Evolutionary conservation across 92 coral and sea anemone species (phyloP).

Genomic region (Nematostella vectensis): DNA sequence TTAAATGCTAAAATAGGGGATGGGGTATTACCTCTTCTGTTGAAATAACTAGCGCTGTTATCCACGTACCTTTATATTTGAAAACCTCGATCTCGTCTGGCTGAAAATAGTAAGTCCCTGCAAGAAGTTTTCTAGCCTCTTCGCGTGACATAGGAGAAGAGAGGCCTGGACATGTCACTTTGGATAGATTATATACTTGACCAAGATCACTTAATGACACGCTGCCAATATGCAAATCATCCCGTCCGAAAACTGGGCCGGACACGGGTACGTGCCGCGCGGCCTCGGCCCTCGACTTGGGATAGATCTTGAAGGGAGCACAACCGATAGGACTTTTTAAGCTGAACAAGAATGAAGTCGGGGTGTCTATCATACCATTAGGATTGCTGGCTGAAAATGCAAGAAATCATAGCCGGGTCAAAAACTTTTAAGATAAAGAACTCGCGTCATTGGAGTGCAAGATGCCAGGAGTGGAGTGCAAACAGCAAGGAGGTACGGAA

Average conservation of each 20-base stretch:
- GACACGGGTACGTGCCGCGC: slow-evolving; percentile 6
- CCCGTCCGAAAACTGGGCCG: slow-evolving; percentile 55
- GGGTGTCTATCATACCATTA: not conserved
- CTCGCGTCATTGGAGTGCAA: no score
- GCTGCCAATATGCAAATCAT: slow-evolving; percentile 37
- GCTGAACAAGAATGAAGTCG: slow-evolving; percentile 47
- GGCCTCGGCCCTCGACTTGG: slow-evolving; percentile 14
- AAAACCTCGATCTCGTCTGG: slow-evolving; percentile 58
- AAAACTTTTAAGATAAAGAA: no score
- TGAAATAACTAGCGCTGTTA: no score
- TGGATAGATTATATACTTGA: slow-evolving; percentile 23
- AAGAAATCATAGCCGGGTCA: no score
- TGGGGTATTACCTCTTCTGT: no score
- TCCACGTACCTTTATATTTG: slow-evolving; percentile 34
- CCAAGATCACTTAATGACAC: slow-evolving; percentile 34
- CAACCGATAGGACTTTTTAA: slow-evolving; percentile 45
- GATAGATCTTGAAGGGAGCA: slow-evolving; percentile 38
- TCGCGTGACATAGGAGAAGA: not conserved
- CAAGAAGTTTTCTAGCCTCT: slow-evolving; percentile 16
- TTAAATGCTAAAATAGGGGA: no score
- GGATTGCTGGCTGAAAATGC: not conserved
- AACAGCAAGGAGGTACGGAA: no score
- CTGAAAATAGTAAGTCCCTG: slow-evolving; percentile 33
- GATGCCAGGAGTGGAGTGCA: no score
- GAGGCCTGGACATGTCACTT: slow-evolving; percentile 3